Conservation (phyloP, 2,113 vertebrate species). For the Anas platyrhynchos region DNA sequence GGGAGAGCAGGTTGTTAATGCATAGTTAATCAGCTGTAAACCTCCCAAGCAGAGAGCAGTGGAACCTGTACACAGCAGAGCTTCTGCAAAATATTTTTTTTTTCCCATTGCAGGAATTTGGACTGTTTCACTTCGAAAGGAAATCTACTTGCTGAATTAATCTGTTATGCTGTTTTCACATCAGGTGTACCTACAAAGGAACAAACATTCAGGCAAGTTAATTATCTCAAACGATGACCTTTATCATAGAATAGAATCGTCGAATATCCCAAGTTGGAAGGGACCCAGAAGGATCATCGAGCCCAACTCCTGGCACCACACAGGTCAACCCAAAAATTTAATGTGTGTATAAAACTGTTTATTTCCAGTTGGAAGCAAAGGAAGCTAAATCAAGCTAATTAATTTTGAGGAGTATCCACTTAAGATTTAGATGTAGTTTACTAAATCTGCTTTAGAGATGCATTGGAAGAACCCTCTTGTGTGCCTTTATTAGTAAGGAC, state of each 20-base stretch:
- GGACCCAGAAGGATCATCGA: too few species aligned
- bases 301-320: too few species aligned
- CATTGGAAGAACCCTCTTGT: background rate
- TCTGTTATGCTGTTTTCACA: background rate
- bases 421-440: background rate
- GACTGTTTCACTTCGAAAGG: background rate
- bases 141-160: background rate
- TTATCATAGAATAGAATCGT: too few species aligned
- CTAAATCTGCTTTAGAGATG: background rate
- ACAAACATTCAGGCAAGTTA: fast-evolving
- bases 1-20: background rate
- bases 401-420: background rate
- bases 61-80: too few species aligned
- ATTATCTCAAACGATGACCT: background rate
- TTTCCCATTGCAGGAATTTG: background rate
- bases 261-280: too few species aligned
- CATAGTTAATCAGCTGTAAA: background rate
- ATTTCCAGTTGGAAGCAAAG: background rate
- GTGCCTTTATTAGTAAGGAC: background rate
- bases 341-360: background rate
- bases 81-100: background rate
- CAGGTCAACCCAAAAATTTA: too few species aligned
- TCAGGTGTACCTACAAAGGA: background rate
- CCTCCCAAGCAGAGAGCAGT: background rate
- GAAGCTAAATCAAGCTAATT: background rate